Evolutionary conservation across 1,140 invertebrate species (phyloP), one percentile per base, ranked within the genome.

Genomic region (Euura lappo): DNA sequence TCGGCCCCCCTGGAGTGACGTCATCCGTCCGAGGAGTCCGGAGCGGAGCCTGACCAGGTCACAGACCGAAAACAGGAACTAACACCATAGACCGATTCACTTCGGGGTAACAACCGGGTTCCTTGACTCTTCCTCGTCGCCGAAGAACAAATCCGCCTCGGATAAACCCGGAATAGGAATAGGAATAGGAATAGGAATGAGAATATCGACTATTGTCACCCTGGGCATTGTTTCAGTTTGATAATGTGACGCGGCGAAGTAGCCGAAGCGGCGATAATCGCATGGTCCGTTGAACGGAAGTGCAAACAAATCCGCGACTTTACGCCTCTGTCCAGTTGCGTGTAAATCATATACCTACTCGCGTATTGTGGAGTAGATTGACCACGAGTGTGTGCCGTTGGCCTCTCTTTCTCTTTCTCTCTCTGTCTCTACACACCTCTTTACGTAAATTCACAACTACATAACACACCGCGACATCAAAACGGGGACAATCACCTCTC

Each of bases 61-160:
- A 70, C 44, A 47, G 69, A 70, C 69, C 69, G 69, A 70, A 70
- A 70, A 44, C 69, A 70, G 69, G 69, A 70, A 70, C 69, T 70
- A 13, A 44, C 69, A 42, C 13, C 28, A 7, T 68, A 44, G 51
- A 60, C 51, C 51, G 51, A 28, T 28, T 28, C 28, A 28, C 28
- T 28, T 28, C 28, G 28, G 28, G 28, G 28, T 11, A 60, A 60
- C 8, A n/a, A 60, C 51, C 3, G 51, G 5, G 51, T 60, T 60
- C 51, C 51, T 60, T 60, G 51, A 60, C 51, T 60, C 6, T n/a
- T 11, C 13, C 28, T 28, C 28, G 51, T 60, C 13, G 8, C 51
- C 51, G 51, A 6, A 6, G 10, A 6, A 11, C 51, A 11, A 60
- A 60, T n/a, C 3, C 51, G 10, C 8, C 10, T 60, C 51, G 51